phyloP scores from a whole-genome alignment of 2,113 vertebrate species.

The Hydropotes inermis region DNA sequence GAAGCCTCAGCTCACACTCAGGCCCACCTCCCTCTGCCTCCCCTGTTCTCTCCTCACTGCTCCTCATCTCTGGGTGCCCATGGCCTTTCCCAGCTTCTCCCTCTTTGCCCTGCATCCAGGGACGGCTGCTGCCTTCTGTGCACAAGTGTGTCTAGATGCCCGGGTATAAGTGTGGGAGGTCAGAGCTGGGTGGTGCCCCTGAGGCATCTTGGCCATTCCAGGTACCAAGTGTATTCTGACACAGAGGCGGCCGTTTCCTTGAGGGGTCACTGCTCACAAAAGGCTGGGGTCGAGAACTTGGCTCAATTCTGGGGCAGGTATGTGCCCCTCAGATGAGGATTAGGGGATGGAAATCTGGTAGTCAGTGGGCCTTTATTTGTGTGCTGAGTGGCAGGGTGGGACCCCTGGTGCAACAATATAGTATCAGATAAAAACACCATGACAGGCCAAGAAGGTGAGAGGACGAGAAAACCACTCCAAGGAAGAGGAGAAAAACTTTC shows the following conservation, averaged over 20 bases:
- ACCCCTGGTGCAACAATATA: not conserved
- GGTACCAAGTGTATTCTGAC: not conserved
- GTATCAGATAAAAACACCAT: not conserved
- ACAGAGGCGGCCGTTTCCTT: not conserved
- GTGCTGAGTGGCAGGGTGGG: not conserved
- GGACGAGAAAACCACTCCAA: not conserved
- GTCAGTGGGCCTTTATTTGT: not conserved
- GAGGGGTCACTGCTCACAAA: not conserved
- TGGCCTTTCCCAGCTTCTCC: not conserved
- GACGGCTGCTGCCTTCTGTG: not conserved
- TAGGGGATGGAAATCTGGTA: not conserved
- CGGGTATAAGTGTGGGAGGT: not conserved
- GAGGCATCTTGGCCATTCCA: not conserved
- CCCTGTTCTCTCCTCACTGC: not conserved
- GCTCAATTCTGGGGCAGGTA: not conserved
- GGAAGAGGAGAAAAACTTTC: not conserved
- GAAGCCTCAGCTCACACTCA: not conserved
- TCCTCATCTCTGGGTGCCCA: not conserved
- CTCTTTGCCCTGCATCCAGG: not conserved
- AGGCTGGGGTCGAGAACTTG: not conserved
- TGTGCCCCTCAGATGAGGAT: not conserved
- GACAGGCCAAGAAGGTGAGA: not conserved
- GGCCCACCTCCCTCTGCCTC: not conserved
- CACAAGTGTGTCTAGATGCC: not conserved
- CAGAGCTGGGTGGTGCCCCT: fast-evolving